phyloP scores from a whole-genome alignment of 2,113 vertebrate species.

The Panthera leo region DNA sequence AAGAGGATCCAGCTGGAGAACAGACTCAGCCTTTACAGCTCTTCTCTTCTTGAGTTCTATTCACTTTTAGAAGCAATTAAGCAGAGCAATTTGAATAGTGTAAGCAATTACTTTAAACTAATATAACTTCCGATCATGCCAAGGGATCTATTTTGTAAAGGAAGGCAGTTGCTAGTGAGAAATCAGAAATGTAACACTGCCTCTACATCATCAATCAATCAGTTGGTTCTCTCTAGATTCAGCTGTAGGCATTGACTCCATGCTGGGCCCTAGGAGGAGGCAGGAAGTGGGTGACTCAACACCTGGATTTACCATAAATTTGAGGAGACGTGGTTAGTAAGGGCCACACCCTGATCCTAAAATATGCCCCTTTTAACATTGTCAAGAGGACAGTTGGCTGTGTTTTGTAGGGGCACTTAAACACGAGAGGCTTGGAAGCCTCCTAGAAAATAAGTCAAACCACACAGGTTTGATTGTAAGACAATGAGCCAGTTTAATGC shows the following conservation, averaged over 20 bases:
- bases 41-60: not conserved
- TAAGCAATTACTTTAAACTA: not conserved
- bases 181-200: not conserved
- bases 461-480: not conserved
- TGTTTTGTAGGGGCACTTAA: not conserved
- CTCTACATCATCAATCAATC: not conserved
- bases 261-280: not conserved
- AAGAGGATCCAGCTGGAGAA: not conserved
- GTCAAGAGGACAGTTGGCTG: not conserved
- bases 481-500: not conserved
- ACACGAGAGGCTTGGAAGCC: not conserved
- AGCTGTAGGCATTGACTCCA: not conserved
- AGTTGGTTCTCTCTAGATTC: not conserved
- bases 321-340: not conserved
- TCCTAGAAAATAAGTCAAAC: not conserved
- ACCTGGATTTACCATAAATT: not conserved
- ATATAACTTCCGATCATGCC: not conserved
- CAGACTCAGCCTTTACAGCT: fast-evolving
- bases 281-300: not conserved
- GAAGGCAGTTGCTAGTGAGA: not conserved
- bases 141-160: constrained; percentile 30
- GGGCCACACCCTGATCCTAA: not conserved
- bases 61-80: not conserved
- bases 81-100: not conserved
- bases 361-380: not conserved